These are phyloP conservation scores for Tiphia femorata DNA, from an alignment of 2,888 invertebrate genomes.

Conservation along the genomic window DNA sequence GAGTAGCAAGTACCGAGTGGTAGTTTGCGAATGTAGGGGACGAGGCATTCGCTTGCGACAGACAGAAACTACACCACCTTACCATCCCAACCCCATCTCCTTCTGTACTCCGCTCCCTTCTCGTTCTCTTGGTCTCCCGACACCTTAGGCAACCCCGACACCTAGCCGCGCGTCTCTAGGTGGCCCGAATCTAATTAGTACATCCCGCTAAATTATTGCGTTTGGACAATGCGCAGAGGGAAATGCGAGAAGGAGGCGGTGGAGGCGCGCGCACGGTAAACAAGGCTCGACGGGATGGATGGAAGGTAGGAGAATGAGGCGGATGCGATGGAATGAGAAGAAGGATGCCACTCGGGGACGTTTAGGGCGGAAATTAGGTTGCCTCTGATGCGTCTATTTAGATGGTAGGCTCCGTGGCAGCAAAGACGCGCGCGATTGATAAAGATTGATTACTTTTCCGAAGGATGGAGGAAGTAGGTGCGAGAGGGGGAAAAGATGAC, in stretches of 20 bases:
- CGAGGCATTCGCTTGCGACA: too few relatives aligned
- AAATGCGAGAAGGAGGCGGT: slow-evolving; percentile 18
- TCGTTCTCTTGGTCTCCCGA: not conserved
- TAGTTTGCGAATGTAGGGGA: too few relatives aligned
- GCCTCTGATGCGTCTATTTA: too few relatives aligned
- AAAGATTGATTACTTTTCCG: too few relatives aligned
- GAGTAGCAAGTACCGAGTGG: not conserved
- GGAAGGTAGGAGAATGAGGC: not conserved
- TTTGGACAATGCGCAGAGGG: slow-evolving; percentile 24
- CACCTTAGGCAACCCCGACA: not conserved
- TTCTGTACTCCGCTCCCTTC: not conserved
- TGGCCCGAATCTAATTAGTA: slow-evolving; percentile 31
- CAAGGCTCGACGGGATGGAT: not conserved
- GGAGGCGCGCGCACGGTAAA: too few relatives aligned
- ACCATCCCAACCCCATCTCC: slow-evolving; percentile 9
- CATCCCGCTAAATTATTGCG: slow-evolving; percentile 34
- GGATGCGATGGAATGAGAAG: too few relatives aligned
- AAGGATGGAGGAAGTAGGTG: too few relatives aligned
- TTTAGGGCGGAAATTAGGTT: not conserved
- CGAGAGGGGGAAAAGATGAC: too few relatives aligned
- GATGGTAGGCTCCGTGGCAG: too few relatives aligned
- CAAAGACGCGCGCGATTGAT: too few relatives aligned
- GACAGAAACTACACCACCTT: not conserved
- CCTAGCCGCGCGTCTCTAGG: slow-evolving; percentile 2
- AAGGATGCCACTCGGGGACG: not conserved